Base-by-base conservation (phyloP, 2,797 vertebrate species). In the Ctenopoma multispine region DNA sequence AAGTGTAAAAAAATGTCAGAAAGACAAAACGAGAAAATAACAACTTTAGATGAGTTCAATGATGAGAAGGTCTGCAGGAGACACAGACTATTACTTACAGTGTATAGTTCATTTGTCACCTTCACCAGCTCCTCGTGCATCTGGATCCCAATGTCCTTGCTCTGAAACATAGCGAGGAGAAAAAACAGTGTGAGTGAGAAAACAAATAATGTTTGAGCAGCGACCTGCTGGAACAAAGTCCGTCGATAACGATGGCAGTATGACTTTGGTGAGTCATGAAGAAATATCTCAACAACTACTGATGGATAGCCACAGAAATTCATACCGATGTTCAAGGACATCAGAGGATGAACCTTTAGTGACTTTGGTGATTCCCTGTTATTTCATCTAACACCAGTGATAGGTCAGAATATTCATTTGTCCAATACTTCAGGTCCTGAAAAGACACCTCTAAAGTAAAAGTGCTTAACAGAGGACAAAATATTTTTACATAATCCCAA, bases 101-200 rank as follows among this genome's bases (percentile, higher is more conserved):
- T 99, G 91, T 99, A 99, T 24, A 99, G 96, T 90, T 99, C 98
- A 0, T 98, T 99, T 57, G 98, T 99, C 92, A 99, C 98, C 58
- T 99, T 99, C 91, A 98, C 93, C 71, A 99, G 95, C 71, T 99
- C 98, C 69, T 99, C 98, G 0, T 99, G 98, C 98, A 99, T 99
- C 94, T 99, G 98, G 72, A 98, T 95, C 57, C 98, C 98, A 34
- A 99, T 99, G 88, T 99, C 98, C 88, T 99, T 99, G 87, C 98
- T 99, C 98, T 99, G 93, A 49, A 96, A 96, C 24, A 82, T 20
- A 91, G 70, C 76, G 38, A 71, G 11, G 7, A 62, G 50, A 76
- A 41, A 47, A 23, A 66, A 55, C n/a, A 65, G 7, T n/a, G n/a
- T n/a, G 2, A 29, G 2, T 75, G 40, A 75, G 63, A 68, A 49